phyloP scores from a whole-genome alignment of 2,113 vertebrate genomes.

The Percopsis transmontana region DNA sequence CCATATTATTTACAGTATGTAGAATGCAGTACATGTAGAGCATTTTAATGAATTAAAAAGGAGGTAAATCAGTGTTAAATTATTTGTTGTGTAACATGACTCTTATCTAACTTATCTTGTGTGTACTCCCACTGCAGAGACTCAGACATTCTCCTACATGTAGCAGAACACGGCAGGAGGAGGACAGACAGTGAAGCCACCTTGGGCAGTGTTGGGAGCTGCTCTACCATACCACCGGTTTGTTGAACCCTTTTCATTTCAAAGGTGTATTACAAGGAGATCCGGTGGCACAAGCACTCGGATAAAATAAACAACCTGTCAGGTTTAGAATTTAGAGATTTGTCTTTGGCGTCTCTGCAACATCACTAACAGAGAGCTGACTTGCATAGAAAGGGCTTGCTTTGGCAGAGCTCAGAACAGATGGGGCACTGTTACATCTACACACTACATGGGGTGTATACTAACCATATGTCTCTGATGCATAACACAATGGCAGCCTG shows the following conservation, averaged over 20 bases:
- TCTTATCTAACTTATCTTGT: not conserved
- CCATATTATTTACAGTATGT: too few species aligned
- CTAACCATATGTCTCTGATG: too few species aligned
- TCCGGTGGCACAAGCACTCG: too few species aligned
- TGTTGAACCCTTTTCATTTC: conserved; percentile 41
- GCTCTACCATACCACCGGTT: conserved; percentile 91
- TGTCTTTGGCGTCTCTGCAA: too few species aligned
- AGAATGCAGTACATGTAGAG: too few species aligned
- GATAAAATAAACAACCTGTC: too few species aligned
- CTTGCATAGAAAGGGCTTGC: not conserved
- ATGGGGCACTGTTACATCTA: too few species aligned
- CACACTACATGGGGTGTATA: too few species aligned
- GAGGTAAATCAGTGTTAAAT: not conserved
- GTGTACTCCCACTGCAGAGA: conserved; percentile 72
- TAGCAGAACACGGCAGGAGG: conserved; percentile 74
- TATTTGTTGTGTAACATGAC: not conserved
- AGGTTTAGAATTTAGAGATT: too few species aligned
- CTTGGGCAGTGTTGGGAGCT: conserved; percentile 80
- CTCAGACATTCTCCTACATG: conserved; percentile 72
- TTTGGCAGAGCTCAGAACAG: not conserved
- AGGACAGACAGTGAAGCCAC: conserved; percentile 86
- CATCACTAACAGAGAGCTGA: not conserved
- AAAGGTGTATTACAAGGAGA: too few species aligned
- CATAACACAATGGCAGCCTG: too few species aligned
- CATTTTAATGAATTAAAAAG: too few species aligned